Base-by-base conservation (phyloP, 1,140 invertebrate species). In the Drosophila santomea region DNA sequence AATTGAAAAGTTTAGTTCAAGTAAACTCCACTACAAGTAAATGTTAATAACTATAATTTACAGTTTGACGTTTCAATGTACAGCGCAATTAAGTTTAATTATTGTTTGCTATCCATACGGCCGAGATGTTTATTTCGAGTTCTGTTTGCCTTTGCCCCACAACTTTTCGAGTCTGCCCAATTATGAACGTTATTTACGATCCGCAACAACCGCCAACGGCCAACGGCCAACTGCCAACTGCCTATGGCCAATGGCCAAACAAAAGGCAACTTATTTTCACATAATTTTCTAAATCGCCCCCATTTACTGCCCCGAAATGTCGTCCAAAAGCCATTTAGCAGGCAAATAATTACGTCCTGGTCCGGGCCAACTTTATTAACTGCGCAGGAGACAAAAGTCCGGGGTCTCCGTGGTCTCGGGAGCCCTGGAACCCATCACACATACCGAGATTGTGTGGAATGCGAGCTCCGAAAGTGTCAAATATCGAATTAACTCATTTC, bases 401-500 rank as follows among this genome's bases (percentile, higher is more conserved):
- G 2, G 48, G 48, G 48, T 51, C 43, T 17, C 17, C 12, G 20
- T 2, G 61, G 20, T 38, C 11, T 3, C 28, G 2, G 28, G 7
- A 32, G 3, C 12, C 25, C 43, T 68, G 41, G 62, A 36, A 45
- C 39, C 66, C 66, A 39, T 71, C 64, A 71, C 67, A 71, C 67
- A 71, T 41, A 57, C 67, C 67, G 64, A 69, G 60, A 67, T 47
- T 35, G 61, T 44, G 36, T 60, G 80, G 80, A 83, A 83, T 83
- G 82, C 61, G 82, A 38, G 51, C 60, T 81, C 76, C 48, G 76
- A 88, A 89, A 89, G 84, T 89, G 84, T 89, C 84, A 89, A 89
- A 90, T 89, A 90, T 84, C 84, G 84, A 89, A 89, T 89, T 89
- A 89, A 89, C 84, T 89, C 84, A 89, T 89, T 90, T 67, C 63